Base-by-base conservation (phyloP, 2,888 invertebrate species). In the Thymelicus sylvestris region DNA sequence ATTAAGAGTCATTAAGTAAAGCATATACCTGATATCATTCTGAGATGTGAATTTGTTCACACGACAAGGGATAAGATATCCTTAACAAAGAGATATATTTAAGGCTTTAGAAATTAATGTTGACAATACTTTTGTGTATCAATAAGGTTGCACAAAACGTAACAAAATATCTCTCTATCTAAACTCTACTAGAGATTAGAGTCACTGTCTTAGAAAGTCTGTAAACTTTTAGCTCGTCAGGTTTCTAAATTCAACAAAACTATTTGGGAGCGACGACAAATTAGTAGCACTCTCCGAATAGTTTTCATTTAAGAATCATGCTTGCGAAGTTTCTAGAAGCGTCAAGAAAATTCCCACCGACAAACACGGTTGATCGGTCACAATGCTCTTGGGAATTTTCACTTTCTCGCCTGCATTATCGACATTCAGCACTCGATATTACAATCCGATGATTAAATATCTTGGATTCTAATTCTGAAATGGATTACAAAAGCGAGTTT, bases 211-310 rank as follows among this genome's bases (percentile, higher is more conserved):
- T 19, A 52, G 12, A 52, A 19, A 19, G 50, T 19, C 8, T 52
- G 0, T 2, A 31, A 52, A 7, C 50, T 19, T 19, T 19, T 19
- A 52, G 15, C 15, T 52, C 19, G 6, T 52, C 50, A 7, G 15
- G 19, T 52, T 52, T 12, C 19, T 19, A 19, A 8, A 19, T 52
- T 52, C 50, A 19, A 8, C 15, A 52, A 50, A 52, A 52, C 50
- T 52, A 64, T 64, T 52, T 52, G 15, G 38, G 15, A 52, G 13
- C 57, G 12, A 31, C 10, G 57, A 57, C 57, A 57, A 57, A 52
- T 52, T 52, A 57, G 31, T 31, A 24, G 12, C 57, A 31, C 57
- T 13, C 10, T 31, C 4, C 12, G 13, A 57, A 12, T 0, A 52
- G 15, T 52, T 52, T 52, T 15, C 50, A 52, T 39, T 65, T 55